Evolutionary conservation across 2,888 invertebrate genomes (phyloP).

Genomic region (Ophioninae sp.): DNA sequence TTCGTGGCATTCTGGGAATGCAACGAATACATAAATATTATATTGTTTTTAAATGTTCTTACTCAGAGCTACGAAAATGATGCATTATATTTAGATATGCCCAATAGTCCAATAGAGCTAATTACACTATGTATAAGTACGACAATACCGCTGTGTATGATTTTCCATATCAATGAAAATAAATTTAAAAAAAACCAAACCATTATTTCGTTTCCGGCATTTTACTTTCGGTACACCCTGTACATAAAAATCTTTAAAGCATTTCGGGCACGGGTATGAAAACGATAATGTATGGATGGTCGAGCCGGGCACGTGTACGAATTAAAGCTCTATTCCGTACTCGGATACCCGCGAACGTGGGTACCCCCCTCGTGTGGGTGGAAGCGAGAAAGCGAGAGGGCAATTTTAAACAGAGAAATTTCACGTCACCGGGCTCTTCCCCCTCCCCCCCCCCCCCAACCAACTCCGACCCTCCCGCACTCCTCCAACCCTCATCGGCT

Average conservation of each 20-base stretch:
- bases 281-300: constrained; percentile 60
- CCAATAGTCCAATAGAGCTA: no score
- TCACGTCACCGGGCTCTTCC: constrained; percentile 26
- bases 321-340: constrained; percentile 57
- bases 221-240: no score
- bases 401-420: constrained; percentile 55
- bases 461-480: not conserved
- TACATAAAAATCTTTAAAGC: constrained; percentile 29
- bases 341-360: constrained; percentile 38
- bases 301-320: constrained; percentile 55
- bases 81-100: no score
- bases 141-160: constrained; percentile 27
- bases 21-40: no score
- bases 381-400: constrained; percentile 40
- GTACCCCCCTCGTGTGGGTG: constrained; percentile 12
- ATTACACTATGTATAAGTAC: no score
- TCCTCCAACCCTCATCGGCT: not conserved
- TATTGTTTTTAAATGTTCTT: no score
- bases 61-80: no score
- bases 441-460: not conserved
- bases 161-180: not conserved
- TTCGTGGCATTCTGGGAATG: no score
- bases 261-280: constrained; percentile 55
- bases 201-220: no score
- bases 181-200: no score